Evolutionary conservation across 2,888 invertebrate genomes (phyloP).

Genomic region (Leptinotarsa tumamoca): DNA sequence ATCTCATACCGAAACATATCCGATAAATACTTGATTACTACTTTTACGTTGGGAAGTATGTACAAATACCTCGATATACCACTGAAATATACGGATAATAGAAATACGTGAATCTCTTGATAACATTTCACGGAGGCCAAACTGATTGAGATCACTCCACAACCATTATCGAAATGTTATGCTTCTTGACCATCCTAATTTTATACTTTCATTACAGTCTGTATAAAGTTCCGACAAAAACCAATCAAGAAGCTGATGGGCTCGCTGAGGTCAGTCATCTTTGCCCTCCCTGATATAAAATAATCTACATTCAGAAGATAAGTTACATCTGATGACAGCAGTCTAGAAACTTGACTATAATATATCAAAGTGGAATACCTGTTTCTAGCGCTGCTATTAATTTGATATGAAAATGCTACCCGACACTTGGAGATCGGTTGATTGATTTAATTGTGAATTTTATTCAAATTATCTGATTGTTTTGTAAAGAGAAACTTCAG

Average conservation of each 20-base stretch:
- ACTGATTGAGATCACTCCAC: neutral
- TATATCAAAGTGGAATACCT: conserved; percentile 13
- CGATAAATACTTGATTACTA: no score
- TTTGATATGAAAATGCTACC: neutral
- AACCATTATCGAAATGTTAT: conserved; percentile 16
- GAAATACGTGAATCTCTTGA: neutral
- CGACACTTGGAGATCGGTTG: neutral
- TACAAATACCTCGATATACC: no score
- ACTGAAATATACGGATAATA: neutral
- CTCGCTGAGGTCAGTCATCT: conserved; percentile 18
- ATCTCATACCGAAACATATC: no score
- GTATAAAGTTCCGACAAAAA: conserved; percentile 13
- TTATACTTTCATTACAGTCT: conserved; percentile 5
- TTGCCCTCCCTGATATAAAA: conserved; percentile 14
- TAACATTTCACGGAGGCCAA: conserved; percentile 1
- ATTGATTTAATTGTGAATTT: no score
- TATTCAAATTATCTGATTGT: no score
- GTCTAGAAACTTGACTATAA: neutral
- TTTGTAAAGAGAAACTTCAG: no score
- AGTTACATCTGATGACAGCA: neutral
- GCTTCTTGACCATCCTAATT: conserved; percentile 13
- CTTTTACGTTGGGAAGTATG: no score
- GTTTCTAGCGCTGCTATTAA: conserved; percentile 13
- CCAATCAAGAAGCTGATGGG: conserved; percentile 18
- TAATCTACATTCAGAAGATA: conserved; percentile 11